Evolutionary conservation across 64 coral and sea anemone genomes (phyloP), one percentile per base, ranked within the genome.

Genomic region (Astreopora myriophthalma): DNA sequence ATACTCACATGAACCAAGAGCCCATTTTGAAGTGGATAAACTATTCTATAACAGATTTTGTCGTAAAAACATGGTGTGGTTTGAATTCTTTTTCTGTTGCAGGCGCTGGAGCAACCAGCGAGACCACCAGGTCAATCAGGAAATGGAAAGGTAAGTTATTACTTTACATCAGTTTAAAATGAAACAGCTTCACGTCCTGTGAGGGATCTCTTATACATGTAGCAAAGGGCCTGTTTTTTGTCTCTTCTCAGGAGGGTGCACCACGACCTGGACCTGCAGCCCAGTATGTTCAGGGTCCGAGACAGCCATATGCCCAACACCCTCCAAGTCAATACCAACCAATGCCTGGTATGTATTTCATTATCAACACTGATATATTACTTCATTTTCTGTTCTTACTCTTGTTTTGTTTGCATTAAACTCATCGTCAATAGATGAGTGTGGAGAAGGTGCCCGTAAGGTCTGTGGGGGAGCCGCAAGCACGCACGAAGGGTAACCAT

Each of bases 101-200:
- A 94, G 92, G 92, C 92, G 20, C 63, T 94, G 16, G 92, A 94
- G 51, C 65, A 88, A 36, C 92, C 92, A 73, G 81, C 85, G 0
- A 83, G 92, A 84, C 85, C 85, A 32, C 92, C 92, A 8, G 85
- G 86, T 2, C 85, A 94, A 34, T 33, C 52, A n/a, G 76, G 62
- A 74, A 91, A 84, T 84, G 89, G 89, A 71, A 25, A 51, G 64
- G 89, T 91, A 44, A 77, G 62, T 85, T 3, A 31, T 17, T 55
- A 6, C 16, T 25, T 14, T 19, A 24, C 58, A 63, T 20, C 5
- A 20, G 14, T 63, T 20, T 6, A 63, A 44, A 44, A 44, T 44
- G n/a, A n/a, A n/a, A n/a, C n/a, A n/a, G n/a, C n/a, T n/a, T n/a
- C n/a, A n/a, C n/a, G n/a, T n/a, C n/a, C n/a, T n/a, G n/a, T n/a